Conservation (phyloP, 2,888 invertebrate species). For the Cactoblastis cactorum region DNA sequence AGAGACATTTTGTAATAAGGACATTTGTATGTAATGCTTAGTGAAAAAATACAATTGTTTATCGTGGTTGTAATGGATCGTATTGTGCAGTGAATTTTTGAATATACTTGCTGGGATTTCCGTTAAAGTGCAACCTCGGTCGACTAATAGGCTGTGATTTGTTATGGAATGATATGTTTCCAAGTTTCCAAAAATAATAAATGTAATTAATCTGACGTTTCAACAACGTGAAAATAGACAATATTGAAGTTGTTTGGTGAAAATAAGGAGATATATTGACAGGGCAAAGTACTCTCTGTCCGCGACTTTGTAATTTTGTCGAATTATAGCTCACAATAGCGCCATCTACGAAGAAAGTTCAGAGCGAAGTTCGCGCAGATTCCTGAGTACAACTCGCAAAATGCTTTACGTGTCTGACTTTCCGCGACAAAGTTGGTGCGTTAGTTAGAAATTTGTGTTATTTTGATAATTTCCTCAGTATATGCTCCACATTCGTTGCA, state of each 20-base stretch:
- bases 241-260: conserved; percentile 43
- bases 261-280: conserved; percentile 36
- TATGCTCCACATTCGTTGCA: neutral
- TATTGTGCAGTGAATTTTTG: conserved; percentile 54
- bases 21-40: conserved; percentile 43
- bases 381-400: conserved; percentile 50
- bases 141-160: conserved; percentile 53
- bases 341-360: conserved; percentile 56
- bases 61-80: conserved; percentile 43
- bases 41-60: conserved; percentile 43
- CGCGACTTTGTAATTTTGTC: conserved; percentile 40
- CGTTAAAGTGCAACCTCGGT: conserved; percentile 37
- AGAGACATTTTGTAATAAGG: conserved; percentile 48
- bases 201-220: conserved; percentile 55
- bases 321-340: conserved; percentile 42
- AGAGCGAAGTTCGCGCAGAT: conserved; percentile 54
- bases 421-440: conserved; percentile 51
- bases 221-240: conserved; percentile 53
- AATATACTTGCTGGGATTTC: conserved; percentile 45
- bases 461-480: conserved; percentile 9
- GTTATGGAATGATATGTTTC: conserved; percentile 37
- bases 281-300: conserved; percentile 29
- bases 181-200: conserved; percentile 32
- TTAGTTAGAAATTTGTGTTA: conserved; percentile 41
- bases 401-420: conserved; percentile 73